These are phyloP conservation scores for Biston stratarius DNA, from an alignment of 2,888 invertebrate species.

Conservation along the genomic window DNA sequence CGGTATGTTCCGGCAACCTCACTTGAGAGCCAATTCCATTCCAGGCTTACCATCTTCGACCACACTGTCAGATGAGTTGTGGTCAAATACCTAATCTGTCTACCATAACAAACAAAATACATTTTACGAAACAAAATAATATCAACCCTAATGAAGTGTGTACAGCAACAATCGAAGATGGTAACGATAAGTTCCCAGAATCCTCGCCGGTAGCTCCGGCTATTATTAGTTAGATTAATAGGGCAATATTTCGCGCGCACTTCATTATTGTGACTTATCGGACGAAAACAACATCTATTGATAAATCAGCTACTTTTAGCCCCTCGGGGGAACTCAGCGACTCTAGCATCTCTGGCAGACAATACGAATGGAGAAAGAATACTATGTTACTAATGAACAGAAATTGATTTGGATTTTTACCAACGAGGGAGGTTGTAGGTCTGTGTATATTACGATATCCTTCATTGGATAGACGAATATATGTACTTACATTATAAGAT, in stretches of 20 bases:
- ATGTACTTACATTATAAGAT: too few species aligned
- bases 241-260: constrained; percentile 21
- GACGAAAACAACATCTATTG: constrained; percentile 24
- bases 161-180: background rate
- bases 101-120: too few species aligned
- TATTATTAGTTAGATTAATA: constrained; percentile 23
- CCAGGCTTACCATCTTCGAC: too few species aligned
- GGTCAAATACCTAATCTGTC: too few species aligned
- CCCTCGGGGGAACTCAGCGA: constrained; percentile 7
- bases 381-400: background rate
- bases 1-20: too few species aligned
- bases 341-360: background rate
- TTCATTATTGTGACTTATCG: constrained; percentile 26
- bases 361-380: constrained; percentile 2
- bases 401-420: too few species aligned
- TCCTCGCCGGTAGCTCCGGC: constrained; percentile 5
- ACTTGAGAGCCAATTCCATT: too few species aligned
- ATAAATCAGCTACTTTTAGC: constrained; percentile 17
- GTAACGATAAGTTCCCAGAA: constrained; percentile 12
- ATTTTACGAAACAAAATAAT: background rate
- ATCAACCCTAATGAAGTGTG: background rate
- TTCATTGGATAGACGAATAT: too few species aligned
- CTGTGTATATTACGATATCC: too few species aligned
- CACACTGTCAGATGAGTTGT: too few species aligned
- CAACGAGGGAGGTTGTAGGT: too few species aligned